Percentiles rank a stretch among this genome's conserved stretches.
Evolutionary conservation across 2,888 invertebrate genomes (phyloP).

Genomic region (Baronia brevicornis): DNA sequence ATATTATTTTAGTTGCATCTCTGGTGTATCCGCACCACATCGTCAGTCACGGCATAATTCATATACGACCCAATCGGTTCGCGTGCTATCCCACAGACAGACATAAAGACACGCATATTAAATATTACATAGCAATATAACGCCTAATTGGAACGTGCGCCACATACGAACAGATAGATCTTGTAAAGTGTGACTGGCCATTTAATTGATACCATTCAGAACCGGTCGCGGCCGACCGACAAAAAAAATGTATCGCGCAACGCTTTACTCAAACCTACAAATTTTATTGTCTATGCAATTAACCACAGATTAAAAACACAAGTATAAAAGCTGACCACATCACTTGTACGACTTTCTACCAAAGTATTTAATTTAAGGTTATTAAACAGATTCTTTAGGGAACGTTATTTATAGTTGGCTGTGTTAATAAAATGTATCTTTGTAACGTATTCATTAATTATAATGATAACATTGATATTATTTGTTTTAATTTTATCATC

Average conservation of each 20-base stretch:
- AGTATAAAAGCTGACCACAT: no score
- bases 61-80: constrained; percentile 43
- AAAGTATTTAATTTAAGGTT: no score
- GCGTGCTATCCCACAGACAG: constrained; percentile 55
- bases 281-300: constrained; percentile 3
- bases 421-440: no score
- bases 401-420: no score
- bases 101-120: constrained; percentile 59
- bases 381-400: no score
- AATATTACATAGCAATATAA: constrained; percentile 58
- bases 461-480: no score
- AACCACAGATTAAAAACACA: no score
- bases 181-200: constrained; percentile 37
- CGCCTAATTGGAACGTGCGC: constrained; percentile 63
- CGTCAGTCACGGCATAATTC: constrained; percentile 48
- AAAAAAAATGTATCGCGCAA: constrained; percentile 11
- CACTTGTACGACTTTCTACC: no score
- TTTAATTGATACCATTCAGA: constrained; percentile 34
- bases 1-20: constrained; percentile 19
- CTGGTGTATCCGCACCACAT: constrained; percentile 26
- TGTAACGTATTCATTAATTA: no score
- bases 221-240: constrained; percentile 21
- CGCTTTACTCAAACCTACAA: neutral
- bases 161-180: constrained; percentile 34
- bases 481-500: no score